Conservation (phyloP, 2,113 vertebrate genomes). For the Antennarius striatus region DNA sequence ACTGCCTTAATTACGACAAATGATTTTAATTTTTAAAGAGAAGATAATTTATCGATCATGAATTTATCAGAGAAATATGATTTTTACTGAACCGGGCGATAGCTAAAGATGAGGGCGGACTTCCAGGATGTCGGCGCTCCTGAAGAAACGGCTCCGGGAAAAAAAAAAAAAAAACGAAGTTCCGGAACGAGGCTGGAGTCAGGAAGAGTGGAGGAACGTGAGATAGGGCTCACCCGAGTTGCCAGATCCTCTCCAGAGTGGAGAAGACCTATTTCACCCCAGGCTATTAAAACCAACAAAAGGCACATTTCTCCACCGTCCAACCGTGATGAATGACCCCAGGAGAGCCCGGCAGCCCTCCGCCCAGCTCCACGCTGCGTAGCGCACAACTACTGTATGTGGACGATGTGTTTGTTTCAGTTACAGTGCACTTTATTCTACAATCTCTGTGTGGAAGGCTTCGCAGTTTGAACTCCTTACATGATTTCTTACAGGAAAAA, state of each 20-base stretch:
- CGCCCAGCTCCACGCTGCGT: slow-evolving; percentile 51
- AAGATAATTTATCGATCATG: slow-evolving; percentile 67
- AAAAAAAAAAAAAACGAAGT: background rate
- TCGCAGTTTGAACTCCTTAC: background rate
- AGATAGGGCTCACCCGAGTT: slow-evolving; percentile 50
- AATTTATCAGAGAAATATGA: slow-evolving; percentile 61
- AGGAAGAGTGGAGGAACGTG: slow-evolving; percentile 11
- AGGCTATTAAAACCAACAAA: slow-evolving; percentile 58
- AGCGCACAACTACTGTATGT: slow-evolving; percentile 64
- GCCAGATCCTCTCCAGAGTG: slow-evolving; percentile 35
- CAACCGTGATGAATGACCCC: slow-evolving; percentile 56
- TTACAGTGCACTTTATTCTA: slow-evolving; percentile 72
- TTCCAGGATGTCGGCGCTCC: background rate
- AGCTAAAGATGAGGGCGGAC: slow-evolving; percentile 5
- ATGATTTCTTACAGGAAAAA: slow-evolving; percentile 17
- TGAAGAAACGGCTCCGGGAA: slow-evolving; percentile 7
- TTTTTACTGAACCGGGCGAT: slow-evolving; percentile 26
- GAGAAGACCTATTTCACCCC: slow-evolving; percentile 55
- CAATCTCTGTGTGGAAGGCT: slow-evolving; percentile 39
- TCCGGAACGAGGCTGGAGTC: slow-evolving; percentile 1
- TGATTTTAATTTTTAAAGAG: slow-evolving; percentile 66
- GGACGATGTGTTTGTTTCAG: slow-evolving; percentile 51
- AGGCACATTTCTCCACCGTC: slow-evolving; percentile 33
- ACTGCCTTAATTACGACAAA: slow-evolving; percentile 77
- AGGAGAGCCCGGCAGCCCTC: slow-evolving; percentile 40